Evolutionary conservation across 2,797 vertebrate genomes (phyloP).

Genomic region (Apodemus agrarius): DNA sequence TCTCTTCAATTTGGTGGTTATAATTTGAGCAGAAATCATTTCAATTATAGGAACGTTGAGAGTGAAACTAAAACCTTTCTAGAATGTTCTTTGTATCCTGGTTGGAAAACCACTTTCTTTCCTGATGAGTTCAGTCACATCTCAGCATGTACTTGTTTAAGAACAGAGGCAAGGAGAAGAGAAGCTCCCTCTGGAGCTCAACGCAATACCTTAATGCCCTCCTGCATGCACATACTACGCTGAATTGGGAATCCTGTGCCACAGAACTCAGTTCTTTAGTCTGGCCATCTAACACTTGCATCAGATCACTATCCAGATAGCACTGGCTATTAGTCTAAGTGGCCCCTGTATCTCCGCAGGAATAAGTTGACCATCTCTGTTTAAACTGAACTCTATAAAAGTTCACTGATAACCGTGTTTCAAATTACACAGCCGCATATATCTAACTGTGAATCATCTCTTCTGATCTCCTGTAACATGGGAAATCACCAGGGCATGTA

Average conservation of each 20-base stretch:
- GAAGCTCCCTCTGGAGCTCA: not conserved
- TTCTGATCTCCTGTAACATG: constrained; percentile 46
- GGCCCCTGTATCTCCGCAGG: not conserved
- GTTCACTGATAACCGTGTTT: constrained; percentile 58
- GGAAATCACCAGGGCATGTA: constrained; percentile 69
- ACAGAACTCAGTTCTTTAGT: constrained; percentile 16
- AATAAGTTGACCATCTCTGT: constrained; percentile 51
- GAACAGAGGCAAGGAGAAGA: constrained; percentile 24
- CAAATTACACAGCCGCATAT: constrained; percentile 48
- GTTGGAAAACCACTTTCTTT: constrained; percentile 41
- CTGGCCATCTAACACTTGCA: not conserved
- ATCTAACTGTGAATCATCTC: constrained; percentile 50
- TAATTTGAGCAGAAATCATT: constrained; percentile 47
- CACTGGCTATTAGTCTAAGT: not conserved
- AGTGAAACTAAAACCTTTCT: constrained; percentile 29
- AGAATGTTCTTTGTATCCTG: constrained; percentile 47
- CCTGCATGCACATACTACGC: not conserved
- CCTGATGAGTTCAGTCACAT: constrained; percentile 4
- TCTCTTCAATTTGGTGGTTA: not conserved
- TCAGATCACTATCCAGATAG: not conserved
- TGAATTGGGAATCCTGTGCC: not conserved
- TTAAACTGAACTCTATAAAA: constrained; percentile 55
- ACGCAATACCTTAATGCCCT: constrained; percentile 15
- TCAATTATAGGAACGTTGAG: constrained; percentile 28
- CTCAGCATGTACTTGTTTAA: constrained; percentile 17